Conservation (phyloP, 2,888 invertebrate genomes). For the Panzeria rudis region DNA sequence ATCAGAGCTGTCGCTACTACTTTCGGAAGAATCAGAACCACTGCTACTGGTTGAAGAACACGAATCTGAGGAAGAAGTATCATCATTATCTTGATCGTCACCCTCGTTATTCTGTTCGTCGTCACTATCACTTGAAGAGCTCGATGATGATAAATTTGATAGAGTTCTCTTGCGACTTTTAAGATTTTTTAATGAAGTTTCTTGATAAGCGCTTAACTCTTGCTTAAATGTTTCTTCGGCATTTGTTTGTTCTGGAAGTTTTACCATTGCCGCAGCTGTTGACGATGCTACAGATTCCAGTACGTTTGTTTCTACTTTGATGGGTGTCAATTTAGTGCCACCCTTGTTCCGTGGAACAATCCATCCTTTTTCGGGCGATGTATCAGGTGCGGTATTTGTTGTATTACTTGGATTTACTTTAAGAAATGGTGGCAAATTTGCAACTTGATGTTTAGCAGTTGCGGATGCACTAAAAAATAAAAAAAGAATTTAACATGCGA, state of each 20-base stretch:
- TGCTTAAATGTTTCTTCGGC: conserved; percentile 57
- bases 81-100: conserved; percentile 80
- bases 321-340: conserved; percentile 41
- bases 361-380: conserved; percentile 63
- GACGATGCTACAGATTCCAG: conserved; percentile 54
- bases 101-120: conserved; percentile 81
- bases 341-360: conserved; percentile 26
- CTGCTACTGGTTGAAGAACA: conserved; percentile 81
- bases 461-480: conserved; percentile 33
- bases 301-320: conserved; percentile 43
- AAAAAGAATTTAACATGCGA: background rate
- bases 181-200: conserved; percentile 49
- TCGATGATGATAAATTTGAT: conserved; percentile 82
- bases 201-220: conserved; percentile 56
- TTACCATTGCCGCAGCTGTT: conserved; percentile 44
- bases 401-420: conserved; percentile 49
- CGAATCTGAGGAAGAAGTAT: conserved; percentile 80
- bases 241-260: conserved; percentile 45
- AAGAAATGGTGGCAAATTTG: conserved; percentile 32
- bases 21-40: conserved; percentile 81
- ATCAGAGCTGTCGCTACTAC: conserved; percentile 82
- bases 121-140: conserved; percentile 82
- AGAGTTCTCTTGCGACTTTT: conserved; percentile 75
- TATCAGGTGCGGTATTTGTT: conserved; percentile 46
- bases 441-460: conserved; percentile 48